These are phyloP conservation scores for Coelogynopora nodosa DNA, from an alignment of 2,888 invertebrate genomes.

Conservation along the genomic window DNA sequence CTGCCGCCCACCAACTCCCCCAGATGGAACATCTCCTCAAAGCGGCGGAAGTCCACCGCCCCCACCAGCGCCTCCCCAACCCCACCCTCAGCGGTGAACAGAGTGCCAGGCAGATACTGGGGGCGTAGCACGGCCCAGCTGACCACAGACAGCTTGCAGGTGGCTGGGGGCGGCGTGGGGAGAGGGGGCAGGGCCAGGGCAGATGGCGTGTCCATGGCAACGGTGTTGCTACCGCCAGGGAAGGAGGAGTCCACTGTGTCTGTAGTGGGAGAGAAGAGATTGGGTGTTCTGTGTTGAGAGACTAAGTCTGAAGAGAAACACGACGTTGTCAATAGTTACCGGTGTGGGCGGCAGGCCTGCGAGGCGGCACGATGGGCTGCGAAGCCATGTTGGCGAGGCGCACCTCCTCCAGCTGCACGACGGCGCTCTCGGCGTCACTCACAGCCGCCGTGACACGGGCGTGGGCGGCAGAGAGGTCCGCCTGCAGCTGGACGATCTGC, in stretches of 20 bases:
- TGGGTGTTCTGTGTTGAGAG: no score
- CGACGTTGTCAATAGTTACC: no score
- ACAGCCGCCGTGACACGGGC: neutral
- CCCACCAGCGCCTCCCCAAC: neutral
- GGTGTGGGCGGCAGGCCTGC: neutral
- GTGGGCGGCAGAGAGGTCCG: neutral
- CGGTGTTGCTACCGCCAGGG: no score
- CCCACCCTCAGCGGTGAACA: neutral
- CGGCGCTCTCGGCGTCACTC: neutral
- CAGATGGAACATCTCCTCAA: conserved; percentile 13
- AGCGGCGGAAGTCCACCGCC: neutral
- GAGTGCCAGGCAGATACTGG: neutral
- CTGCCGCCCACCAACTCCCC: neutral
- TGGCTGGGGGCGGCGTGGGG: neutral
- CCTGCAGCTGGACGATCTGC: neutral
- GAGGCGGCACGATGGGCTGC: neutral
- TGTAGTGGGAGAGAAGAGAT: no score
- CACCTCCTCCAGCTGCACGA: neutral
- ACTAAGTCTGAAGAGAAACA: no score
- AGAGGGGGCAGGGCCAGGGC: neutral
- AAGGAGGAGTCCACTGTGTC: no score
- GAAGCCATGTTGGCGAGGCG: neutral
- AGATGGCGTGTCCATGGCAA: neutral
- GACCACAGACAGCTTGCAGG: neutral
- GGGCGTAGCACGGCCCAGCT: conserved; percentile 7